Evolutionary conservation across 2,113 vertebrate genomes (phyloP).

Genomic region (Odontesthes bonariensis): DNA sequence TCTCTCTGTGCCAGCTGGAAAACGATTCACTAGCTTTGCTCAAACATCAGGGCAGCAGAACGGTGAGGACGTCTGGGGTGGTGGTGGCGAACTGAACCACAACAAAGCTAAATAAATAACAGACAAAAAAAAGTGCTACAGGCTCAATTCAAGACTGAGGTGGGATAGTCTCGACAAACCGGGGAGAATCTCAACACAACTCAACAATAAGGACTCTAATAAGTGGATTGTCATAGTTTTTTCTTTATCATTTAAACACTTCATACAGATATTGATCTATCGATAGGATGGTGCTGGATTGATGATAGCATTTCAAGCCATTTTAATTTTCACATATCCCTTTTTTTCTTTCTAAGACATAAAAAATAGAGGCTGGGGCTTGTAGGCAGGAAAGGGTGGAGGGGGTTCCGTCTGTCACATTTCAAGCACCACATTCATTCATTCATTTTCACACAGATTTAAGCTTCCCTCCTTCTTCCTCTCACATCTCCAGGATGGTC

Average conservation of each 20-base stretch:
- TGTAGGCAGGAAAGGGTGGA: neutral
- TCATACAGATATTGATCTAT: slow-evolving; percentile 63
- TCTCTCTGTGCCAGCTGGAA: slow-evolving; percentile 35
- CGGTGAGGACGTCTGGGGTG: slow-evolving; percentile 36
- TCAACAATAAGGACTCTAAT: slow-evolving; percentile 67
- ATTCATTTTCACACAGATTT: slow-evolving; percentile 39
- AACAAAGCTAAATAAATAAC: slow-evolving; percentile 78
- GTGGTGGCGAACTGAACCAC: slow-evolving; percentile 61
- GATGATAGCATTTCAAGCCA: slow-evolving; percentile 64
- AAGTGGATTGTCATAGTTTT: slow-evolving; percentile 79
- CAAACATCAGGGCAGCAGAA: slow-evolving; percentile 51
- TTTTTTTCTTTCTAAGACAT: slow-evolving; percentile 74
- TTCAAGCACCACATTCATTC: slow-evolving; percentile 50
- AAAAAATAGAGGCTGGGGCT: slow-evolving; percentile 50
- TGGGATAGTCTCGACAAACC: slow-evolving; percentile 58
- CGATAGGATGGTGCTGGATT: slow-evolving; percentile 65
- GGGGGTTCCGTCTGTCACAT: slow-evolving; percentile 50
- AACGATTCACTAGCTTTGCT: slow-evolving; percentile 48
- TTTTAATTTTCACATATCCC: slow-evolving; percentile 63
- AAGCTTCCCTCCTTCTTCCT: slow-evolving; percentile 30
- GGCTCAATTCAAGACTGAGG: slow-evolving; percentile 57
- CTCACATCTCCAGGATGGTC: slow-evolving; percentile 35
- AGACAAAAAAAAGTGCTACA: slow-evolving; percentile 73
- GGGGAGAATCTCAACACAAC: slow-evolving; percentile 51
- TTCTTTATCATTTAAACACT: slow-evolving; percentile 60